A percentile compares a stretch with the other conserved stretches of the same genome.
These are phyloP conservation scores for Phrynocephalus versicolor DNA, from an alignment of 2,113 vertebrate species.

Conservation along the genomic window DNA sequence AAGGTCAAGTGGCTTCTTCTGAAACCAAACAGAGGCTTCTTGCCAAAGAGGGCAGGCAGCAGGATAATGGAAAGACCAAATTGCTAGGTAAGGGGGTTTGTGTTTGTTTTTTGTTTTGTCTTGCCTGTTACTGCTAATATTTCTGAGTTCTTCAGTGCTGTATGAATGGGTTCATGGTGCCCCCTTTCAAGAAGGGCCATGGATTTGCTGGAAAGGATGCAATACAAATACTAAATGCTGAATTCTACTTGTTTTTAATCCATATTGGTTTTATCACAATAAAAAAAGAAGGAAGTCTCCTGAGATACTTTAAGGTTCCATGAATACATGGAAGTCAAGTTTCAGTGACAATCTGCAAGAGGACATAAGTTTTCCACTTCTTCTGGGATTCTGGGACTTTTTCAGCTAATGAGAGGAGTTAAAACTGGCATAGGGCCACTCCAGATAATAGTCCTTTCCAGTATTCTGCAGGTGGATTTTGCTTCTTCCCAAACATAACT, in stretches of 20 bases:
- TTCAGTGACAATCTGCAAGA: too few species aligned
- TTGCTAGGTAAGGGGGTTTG: background rate
- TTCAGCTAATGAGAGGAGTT: background rate
- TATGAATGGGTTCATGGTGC: too few species aligned
- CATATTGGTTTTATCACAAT: background rate
- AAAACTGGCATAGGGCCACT: background rate
- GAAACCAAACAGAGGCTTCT: background rate
- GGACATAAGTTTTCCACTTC: background rate
- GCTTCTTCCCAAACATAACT: background rate
- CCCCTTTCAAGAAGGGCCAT: background rate
- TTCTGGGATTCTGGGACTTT: background rate
- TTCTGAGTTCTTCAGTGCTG: background rate
- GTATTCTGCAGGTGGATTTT: background rate
- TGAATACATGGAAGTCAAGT: background rate
- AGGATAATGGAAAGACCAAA: constrained; percentile 1
- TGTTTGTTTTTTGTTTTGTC: too few species aligned
- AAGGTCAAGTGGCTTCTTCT: background rate
- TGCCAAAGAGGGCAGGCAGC: background rate
- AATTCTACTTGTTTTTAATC: background rate
- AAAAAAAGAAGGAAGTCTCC: background rate
- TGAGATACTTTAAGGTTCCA: background rate
- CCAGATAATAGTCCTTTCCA: background rate
- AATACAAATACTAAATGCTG: background rate
- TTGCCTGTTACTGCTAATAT: background rate
- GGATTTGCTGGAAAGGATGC: background rate